Evolutionary conservation across 2,888 invertebrate genomes (phyloP).

Genomic region (Ceraclea dissimilis): DNA sequence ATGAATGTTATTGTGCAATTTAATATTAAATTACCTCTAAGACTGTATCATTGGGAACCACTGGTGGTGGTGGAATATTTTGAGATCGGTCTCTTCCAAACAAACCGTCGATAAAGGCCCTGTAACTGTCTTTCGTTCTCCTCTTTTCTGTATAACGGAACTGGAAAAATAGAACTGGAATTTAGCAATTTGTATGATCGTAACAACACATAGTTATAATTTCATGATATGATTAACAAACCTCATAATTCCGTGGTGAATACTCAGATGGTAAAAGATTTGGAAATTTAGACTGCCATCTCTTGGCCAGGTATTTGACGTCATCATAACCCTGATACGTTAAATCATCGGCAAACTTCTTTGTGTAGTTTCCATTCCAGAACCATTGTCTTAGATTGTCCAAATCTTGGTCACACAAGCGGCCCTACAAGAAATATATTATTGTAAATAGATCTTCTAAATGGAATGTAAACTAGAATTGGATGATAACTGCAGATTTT

Average conservation of each 20-base stretch:
- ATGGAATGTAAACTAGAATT: not conserved
- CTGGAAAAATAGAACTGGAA: conserved; percentile 33
- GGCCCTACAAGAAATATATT: conserved; percentile 33
- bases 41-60: conserved; percentile 37
- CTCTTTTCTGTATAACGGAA: conserved; percentile 55
- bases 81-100: conserved; percentile 48
- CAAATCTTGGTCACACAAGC: conserved; percentile 61
- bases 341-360: conserved; percentile 51
- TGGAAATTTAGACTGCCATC: conserved; percentile 58
- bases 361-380: conserved; percentile 54
- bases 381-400: conserved; percentile 58
- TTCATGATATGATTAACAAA: too few species aligned
- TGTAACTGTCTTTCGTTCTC: conserved; percentile 53
- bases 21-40: conserved; percentile 12
- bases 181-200: too few species aligned
- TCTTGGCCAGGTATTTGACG: conserved; percentile 57
- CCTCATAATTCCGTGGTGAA: conserved; percentile 48
- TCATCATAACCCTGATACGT: conserved; percentile 59
- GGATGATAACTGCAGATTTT: too few species aligned
- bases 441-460: not conserved
- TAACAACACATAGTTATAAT: too few species aligned
- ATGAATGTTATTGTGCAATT: not conserved
- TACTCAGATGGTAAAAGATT: conserved; percentile 48
- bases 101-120: conserved; percentile 59
- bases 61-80: conserved; percentile 33